Conservation (phyloP, 2,797 vertebrate genomes). For the Gymnoscopelus microlampas region DNA sequence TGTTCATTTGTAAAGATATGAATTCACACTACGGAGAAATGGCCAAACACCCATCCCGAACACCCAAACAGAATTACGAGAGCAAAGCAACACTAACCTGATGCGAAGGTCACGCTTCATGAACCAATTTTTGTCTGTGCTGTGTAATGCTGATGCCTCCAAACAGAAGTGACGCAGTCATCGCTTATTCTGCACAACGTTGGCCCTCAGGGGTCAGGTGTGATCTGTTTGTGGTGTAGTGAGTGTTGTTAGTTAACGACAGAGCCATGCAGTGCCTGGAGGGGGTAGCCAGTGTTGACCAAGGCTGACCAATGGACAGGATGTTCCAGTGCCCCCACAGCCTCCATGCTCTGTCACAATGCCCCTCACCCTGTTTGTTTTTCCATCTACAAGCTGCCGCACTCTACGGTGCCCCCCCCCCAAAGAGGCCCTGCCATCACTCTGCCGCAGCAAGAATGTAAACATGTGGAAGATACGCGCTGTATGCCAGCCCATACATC, state of each 20-base stretch:
- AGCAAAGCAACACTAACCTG: too few relatives aligned
- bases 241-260: conserved; percentile 52
- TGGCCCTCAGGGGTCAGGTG: background rate
- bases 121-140: conserved; percentile 2
- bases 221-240: conserved; percentile 14
- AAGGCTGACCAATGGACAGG: conserved; percentile 62
- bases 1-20: too few relatives aligned
- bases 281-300: conserved; percentile 68
- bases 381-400: conserved; percentile 64
- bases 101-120: background rate
- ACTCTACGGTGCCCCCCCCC: conserved; percentile 21
- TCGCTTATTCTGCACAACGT: background rate
- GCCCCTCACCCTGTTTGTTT: conserved; percentile 75
- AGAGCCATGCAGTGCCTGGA: conserved; percentile 44
- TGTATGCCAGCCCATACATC: background rate
- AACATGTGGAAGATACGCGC: conserved; percentile 37
- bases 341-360: conserved; percentile 22
- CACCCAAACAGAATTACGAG: too few relatives aligned
- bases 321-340: conserved; percentile 62
- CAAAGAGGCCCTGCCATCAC: conserved; percentile 29
- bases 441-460: conserved; percentile 72
- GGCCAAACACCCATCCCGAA: too few relatives aligned
- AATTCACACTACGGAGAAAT: too few relatives aligned
- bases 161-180: background rate
- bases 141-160: background rate